These are phyloP conservation scores for Sylvicola fuscatus DNA, from an alignment of 2,888 invertebrate genomes.

Conservation along the genomic window DNA sequence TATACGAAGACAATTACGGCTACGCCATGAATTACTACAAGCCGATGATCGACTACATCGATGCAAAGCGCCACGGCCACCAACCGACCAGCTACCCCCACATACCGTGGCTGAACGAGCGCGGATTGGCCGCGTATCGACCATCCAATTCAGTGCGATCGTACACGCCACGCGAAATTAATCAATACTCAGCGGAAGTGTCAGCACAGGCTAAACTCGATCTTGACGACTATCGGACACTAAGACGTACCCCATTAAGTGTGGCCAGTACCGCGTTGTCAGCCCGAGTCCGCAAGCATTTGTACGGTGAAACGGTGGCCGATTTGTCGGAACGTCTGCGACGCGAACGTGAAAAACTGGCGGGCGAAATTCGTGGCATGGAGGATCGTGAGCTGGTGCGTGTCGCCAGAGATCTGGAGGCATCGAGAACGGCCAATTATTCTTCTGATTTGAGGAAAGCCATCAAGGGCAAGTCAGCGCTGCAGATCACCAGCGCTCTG, in stretches of 20 bases:
- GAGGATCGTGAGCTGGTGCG: no score
- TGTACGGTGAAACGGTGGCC: slow-evolving; percentile 19
- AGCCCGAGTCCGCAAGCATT: slow-evolving; percentile 27
- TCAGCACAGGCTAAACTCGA: slow-evolving; percentile 48
- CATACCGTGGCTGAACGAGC: slow-evolving; percentile 52
- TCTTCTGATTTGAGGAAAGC: slow-evolving; percentile 27
- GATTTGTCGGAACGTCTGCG: no score
- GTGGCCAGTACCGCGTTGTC: slow-evolving; percentile 20
- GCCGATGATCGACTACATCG: slow-evolving; percentile 71
- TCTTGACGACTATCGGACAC: slow-evolving; percentile 25
- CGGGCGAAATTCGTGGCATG: no score
- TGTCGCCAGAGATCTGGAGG: no score
- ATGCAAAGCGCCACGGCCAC: slow-evolving; percentile 34
- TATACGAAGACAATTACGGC: slow-evolving; percentile 67
- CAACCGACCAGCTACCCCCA: slow-evolving; percentile 29
- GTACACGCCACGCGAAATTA: slow-evolving; percentile 46
- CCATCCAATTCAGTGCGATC: slow-evolving; percentile 38
- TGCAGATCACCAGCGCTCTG: slow-evolving; percentile 44
- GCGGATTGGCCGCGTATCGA: slow-evolving; percentile 44
- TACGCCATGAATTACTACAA: slow-evolving; percentile 70
- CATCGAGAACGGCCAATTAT: no score
- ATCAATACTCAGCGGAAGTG: slow-evolving; percentile 41
- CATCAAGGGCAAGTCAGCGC: slow-evolving; percentile 54
- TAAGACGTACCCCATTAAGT: slow-evolving; percentile 14
- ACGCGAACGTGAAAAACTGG: no score